Evolutionary conservation across 2,113 vertebrate species (phyloP), one percentile per base, ranked within the genome.

Genomic region (Paramormyrops kingsleyae): DNA sequence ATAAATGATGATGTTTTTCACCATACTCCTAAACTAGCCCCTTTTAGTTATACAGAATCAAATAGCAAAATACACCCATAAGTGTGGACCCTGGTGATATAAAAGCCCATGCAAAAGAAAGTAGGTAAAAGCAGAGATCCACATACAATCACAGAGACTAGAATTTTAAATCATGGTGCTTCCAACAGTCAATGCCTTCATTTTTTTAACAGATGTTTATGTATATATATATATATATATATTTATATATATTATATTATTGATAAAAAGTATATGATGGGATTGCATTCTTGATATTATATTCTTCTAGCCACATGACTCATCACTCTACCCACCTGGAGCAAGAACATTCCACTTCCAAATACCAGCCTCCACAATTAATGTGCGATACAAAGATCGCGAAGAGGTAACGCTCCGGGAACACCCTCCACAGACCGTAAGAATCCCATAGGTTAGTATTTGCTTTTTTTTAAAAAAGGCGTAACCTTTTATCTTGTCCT

Each of bases 181-280:
- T 94, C 92, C 96, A 97, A 97, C 97, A 96, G 97, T 97, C 97
- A 94, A 91, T 91, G 96, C 96, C 97, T 96, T 94, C 87, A 66
- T 93, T 93, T 91, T 53, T 94, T 95, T 93, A 94, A 92, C 52
- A 89, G 83, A 77, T 91, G 74, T 90, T 91, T 89, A 87, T 92
- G 86, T 90, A 31, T 90, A 35, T 89, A 83, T 91, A 44, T 44
- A 87, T 92, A 90, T 92, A 94, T 94, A 88, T 92, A 90, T 90
- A 50, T 50, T 15, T 15, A 50, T 52, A 52, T 17, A 42, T 90
- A 19, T 89, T 89, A 70, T 88, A 92, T 92, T 93, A 90, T 90
- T 66, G 53, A 93, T 92, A 93, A 94, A 95, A 90, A 93, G 92
- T 93, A 94, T 91, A 86, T 90, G 90, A 92, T 59, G 53, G 31